These are phyloP conservation scores for Euwallacea similis DNA, from an alignment of 1,140 invertebrate species.

Conservation along the genomic window DNA sequence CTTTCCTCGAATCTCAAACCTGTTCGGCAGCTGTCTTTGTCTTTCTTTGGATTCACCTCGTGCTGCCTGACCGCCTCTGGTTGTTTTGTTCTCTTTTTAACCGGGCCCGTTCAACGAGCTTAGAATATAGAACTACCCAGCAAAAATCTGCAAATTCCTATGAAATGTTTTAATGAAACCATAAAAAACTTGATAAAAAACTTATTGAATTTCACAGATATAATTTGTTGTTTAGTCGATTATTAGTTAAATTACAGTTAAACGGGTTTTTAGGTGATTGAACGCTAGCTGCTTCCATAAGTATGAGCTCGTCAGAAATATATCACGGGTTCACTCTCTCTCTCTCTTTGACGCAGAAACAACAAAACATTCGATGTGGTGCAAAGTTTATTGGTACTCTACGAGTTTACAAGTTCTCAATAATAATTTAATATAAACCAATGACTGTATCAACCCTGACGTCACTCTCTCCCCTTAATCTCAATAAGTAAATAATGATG, in stretches of 20 bases:
- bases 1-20: conserved; percentile 51
- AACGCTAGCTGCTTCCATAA: too few species aligned
- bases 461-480: too few species aligned
- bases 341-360: conserved; percentile 39
- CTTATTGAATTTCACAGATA: too few species aligned
- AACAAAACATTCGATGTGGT: conserved; percentile 43
- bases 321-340: conserved; percentile 31
- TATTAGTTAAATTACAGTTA: too few species aligned
- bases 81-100: conserved; percentile 36
- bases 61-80: conserved; percentile 24
- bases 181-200: not conserved
- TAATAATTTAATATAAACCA: too few species aligned
- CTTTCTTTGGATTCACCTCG: conserved; percentile 48
- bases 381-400: conserved; percentile 40
- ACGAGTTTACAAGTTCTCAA: too few species aligned
- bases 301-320: too few species aligned
- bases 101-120: conserved; percentile 7
- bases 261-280: too few species aligned
- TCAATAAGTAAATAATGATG: too few species aligned
- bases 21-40: conserved; percentile 48
- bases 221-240: too few species aligned
- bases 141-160: not conserved
- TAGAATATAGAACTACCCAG: not conserved
- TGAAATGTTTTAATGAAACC: not conserved
- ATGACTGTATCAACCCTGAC: too few species aligned